phyloP scores from a whole-genome alignment of 2,888 invertebrate genomes.

The Nysson spinosus region DNA sequence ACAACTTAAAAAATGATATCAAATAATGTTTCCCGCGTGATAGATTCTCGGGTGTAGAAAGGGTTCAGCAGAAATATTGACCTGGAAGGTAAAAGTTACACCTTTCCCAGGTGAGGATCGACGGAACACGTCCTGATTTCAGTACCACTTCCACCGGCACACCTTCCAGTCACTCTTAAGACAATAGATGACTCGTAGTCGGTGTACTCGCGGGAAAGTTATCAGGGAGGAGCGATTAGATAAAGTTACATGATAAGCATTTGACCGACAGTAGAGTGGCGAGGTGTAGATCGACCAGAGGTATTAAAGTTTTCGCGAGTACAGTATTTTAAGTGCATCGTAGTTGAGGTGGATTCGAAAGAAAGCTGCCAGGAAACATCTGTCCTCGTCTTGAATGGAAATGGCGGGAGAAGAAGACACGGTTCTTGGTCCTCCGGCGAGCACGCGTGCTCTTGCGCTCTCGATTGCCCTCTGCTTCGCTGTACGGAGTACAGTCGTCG shows the following conservation, averaged over 20 bases:
- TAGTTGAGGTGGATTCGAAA: neutral
- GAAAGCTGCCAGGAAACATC: neutral
- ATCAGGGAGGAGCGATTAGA: conserved; percentile 36
- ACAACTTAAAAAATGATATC: too few relatives aligned
- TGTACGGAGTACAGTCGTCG: conserved; percentile 47
- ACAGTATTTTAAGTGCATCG: too few relatives aligned
- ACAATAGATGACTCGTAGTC: conserved; percentile 14
- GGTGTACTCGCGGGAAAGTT: conserved; percentile 1
- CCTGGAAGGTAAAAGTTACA: too few relatives aligned
- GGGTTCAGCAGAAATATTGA: too few relatives aligned
- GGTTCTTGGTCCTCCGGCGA: conserved; percentile 35
- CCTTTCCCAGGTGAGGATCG: too few relatives aligned
- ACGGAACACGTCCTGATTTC: neutral
- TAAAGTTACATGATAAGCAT: conserved; percentile 13
- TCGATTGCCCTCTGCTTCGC: conserved; percentile 43
- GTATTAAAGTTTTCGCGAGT: too few relatives aligned
- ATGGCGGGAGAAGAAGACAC: conserved; percentile 27
- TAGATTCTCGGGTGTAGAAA: too few relatives aligned
- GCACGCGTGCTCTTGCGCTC: conserved; percentile 35
- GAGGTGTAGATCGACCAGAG: neutral
- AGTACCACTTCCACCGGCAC: neutral
- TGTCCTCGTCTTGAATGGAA: conserved; percentile 13
- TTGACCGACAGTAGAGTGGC: neutral
- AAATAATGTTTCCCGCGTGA: too few relatives aligned
- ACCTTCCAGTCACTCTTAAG: neutral